Conservation (phyloP, 1,140 invertebrate genomes). For the Megathymus violae region DNA sequence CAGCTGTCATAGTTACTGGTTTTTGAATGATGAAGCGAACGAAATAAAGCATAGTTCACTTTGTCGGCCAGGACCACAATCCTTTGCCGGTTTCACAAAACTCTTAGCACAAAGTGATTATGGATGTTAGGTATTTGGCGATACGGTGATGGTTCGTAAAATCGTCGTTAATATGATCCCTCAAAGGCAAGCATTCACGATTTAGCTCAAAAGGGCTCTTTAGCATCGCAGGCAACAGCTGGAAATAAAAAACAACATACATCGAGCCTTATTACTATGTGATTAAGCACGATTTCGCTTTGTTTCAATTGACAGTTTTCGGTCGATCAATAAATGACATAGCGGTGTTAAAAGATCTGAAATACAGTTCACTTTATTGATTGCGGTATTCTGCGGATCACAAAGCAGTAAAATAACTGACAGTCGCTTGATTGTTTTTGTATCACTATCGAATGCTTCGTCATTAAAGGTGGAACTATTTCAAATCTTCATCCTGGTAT, state of each 20-base stretch:
- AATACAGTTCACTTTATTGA: too few relatives aligned
- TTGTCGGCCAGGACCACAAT: slow-evolving; percentile 44
- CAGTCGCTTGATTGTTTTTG: too few relatives aligned
- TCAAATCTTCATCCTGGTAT: neutral
- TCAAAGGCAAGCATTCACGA: slow-evolving; percentile 83
- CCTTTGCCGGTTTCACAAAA: slow-evolving; percentile 53
- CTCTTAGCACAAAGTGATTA: slow-evolving; percentile 81
- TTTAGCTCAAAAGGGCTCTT: slow-evolving; percentile 83
- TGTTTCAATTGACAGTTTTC: slow-evolving; percentile 58
- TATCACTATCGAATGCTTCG: too few relatives aligned
- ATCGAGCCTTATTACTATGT: slow-evolving; percentile 81
- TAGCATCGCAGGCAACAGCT: slow-evolving; percentile 83
- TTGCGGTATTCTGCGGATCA: too few relatives aligned
- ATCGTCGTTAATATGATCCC: slow-evolving; percentile 83
- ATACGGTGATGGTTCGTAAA: slow-evolving; percentile 76
- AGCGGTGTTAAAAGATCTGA: slow-evolving; percentile 1
- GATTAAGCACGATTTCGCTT: slow-evolving; percentile 62
- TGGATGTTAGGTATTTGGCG: slow-evolving; percentile 78
- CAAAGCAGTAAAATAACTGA: too few relatives aligned
- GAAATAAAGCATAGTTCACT: slow-evolving; percentile 64
- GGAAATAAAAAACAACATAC: slow-evolving; percentile 84
- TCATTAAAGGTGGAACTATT: slow-evolving; percentile 23
- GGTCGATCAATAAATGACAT: slow-evolving; percentile 16
- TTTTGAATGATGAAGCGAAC: slow-evolving; percentile 74
- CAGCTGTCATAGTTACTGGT: slow-evolving; percentile 79